Evolutionary conservation across 2,113 vertebrate genomes (phyloP), one percentile per base, ranked within the genome.

Genomic region (Oncorhynchus nerka): DNA sequence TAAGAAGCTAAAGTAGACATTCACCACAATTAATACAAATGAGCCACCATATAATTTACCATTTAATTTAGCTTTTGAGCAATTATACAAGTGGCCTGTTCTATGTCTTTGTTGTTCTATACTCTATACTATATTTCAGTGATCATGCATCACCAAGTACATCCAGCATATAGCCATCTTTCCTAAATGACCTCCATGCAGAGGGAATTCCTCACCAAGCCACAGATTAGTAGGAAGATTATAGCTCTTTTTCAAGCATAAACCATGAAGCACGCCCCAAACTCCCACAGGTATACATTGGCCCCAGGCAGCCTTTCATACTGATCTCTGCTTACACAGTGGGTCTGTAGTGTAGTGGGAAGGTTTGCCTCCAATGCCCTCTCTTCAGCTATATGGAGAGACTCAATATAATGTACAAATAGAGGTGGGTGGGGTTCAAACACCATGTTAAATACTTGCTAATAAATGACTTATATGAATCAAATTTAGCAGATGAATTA

Each of bases 141-240:
- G 28, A 22, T 2, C n/a, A 73, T 22, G 45, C n/a, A 45, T 45
- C 32, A 39, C 32, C 67, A 39, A 45, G 39, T 45, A 12, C 75
- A 67, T 26, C 13, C 19, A 48, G 48, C 68, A 4, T 30, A 59
- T 2, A 67, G 26, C 7, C 20, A 48, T 22, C n/a, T 55, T 39
- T 61, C n/a, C 69, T 65, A 55, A 59, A 71, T 61, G 62, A 16
- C 19, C 15, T 73, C 69, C 30, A 74, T 81, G 74, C 13, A 13
- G 74, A 87, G 81, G 88, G 81, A 91, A 89, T 89, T 91, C 86
- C 88, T 78, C 71, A 68, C 57, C 78, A 87, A 83, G 73, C 68
- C 75, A 79, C 67, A 91, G 39, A 90, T 89, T 89, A 90, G 79
- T 77, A 70, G 74, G 75, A 84, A 84, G 88, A 92, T 91, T 90